A percentile compares a stretch with the other conserved stretches of the same genome.
Conservation (phyloP, 2,113 vertebrate species). For the Macrotis lagotis region DNA sequence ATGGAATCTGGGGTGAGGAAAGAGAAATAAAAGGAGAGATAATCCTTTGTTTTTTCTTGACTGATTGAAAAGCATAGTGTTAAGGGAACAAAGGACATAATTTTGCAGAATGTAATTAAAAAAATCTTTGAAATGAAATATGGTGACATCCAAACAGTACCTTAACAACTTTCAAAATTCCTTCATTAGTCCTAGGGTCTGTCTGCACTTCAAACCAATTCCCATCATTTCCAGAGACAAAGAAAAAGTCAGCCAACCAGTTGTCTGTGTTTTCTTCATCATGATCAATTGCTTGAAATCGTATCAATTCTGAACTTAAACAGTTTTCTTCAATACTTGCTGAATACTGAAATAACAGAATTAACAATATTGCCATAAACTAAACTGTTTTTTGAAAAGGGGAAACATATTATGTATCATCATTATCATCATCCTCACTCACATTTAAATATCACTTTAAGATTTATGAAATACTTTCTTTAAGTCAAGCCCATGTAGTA, state of each 20-base stretch:
- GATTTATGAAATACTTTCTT: neutral
- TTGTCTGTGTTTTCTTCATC: conserved; percentile 89
- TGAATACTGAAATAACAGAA: conserved; percentile 86
- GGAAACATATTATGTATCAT: neutral
- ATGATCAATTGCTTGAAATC: conserved; percentile 88
- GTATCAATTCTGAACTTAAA: conserved; percentile 87
- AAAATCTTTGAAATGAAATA: conserved; percentile 42
- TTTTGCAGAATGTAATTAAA: neutral
- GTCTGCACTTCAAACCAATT: conserved; percentile 90
- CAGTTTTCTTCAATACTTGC: conserved; percentile 90
- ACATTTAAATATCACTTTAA: neutral
- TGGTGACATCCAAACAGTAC: conserved; percentile 78
- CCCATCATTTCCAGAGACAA: conserved; percentile 92
- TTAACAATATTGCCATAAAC: conserved; percentile 46
- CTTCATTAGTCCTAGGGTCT: conserved; percentile 91
- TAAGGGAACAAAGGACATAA: neutral
- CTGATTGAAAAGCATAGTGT: neutral
- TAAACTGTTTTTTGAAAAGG: conserved; percentile 31
- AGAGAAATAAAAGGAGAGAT: neutral
- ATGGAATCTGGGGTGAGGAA: neutral
- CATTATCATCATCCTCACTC: neutral
- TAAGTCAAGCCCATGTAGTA: neutral
- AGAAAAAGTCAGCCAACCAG: conserved; percentile 88
- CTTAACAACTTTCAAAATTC: conserved; percentile 89
- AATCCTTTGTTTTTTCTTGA: neutral